phyloP scores from a whole-genome alignment of 2,113 vertebrate species.

The Neogobius melanostomus region DNA sequence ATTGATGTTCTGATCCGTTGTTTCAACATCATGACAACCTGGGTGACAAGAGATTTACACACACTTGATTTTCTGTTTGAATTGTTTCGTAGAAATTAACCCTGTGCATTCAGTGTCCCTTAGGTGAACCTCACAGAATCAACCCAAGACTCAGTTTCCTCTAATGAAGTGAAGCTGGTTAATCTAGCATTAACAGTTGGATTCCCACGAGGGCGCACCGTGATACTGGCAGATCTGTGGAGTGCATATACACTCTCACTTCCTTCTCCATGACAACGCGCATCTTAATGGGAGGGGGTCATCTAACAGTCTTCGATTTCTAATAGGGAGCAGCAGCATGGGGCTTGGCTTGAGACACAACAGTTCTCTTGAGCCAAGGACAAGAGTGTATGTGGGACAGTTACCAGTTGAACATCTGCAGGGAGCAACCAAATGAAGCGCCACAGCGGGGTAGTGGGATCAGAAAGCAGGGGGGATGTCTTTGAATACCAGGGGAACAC shows the following conservation, averaged over 20 bases:
- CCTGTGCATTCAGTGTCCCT: conserved; percentile 34
- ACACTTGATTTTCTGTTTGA: too few relatives aligned
- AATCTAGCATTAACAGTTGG: conserved; percentile 65
- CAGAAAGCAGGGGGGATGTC: conserved; percentile 60
- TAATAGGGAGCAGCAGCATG: conserved; percentile 65
- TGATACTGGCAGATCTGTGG: conserved; percentile 48
- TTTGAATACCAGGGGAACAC: conserved; percentile 70
- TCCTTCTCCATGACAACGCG: conserved; percentile 36
- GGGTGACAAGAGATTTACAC: too few relatives aligned
- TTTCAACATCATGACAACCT: too few relatives aligned
- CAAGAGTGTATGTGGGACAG: conserved; percentile 50
- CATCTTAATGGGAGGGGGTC: conserved; percentile 47
- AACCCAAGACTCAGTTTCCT: conserved; percentile 51
- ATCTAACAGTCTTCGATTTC: conserved; percentile 72
- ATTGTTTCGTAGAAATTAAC: neutral
- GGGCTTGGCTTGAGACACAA: conserved; percentile 45
- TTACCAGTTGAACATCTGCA: conserved; percentile 50
- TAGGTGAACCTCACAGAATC: conserved; percentile 60
- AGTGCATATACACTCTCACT: conserved; percentile 20
- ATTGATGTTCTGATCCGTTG: too few relatives aligned
- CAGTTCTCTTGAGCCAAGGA: conserved; percentile 64
- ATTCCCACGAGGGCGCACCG: conserved; percentile 47
- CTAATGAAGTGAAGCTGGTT: conserved; percentile 68
- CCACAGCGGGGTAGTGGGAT: conserved; percentile 57
- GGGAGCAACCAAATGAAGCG: conserved; percentile 60